Base-by-base conservation (phyloP, 2,113 vertebrate species). In the Arizona elegans region DNA sequence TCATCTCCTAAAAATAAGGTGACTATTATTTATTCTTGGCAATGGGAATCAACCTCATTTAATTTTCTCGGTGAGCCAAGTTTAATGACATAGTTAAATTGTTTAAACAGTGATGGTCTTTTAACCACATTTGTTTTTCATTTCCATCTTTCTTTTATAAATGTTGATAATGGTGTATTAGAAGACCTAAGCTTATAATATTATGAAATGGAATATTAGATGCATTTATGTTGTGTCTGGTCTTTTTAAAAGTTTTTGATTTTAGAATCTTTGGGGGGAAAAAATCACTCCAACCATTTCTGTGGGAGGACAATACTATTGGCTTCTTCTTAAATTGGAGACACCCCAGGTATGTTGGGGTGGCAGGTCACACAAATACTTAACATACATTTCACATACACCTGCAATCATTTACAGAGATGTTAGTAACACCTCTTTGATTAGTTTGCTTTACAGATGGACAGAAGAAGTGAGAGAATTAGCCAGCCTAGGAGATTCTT, bases 11-110 rank as follows among this genome's bases (percentile, higher is more conserved):
- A 8, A 29, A 56, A 5, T 85, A 4, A n/a, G 5, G 52, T 0
- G 0, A 0, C 6, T 56, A 13, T 0, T 1, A 0, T 19, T 43
- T 53, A 53, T 47, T 89, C 50, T 85, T 89, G 62, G 53, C 47
- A 43, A 85, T 21, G 1, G 7, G 15, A 55, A 9, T 52, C 50
- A 58, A 55, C 12, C 8, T 17, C 47, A 26, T 54, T 93, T 65
- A 12, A 62, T 47, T 87, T 43, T 90, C 47, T 50, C 1, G 26
- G 13, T 70, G 87, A 53, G 92, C 1, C 75, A 21, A 0, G 19
- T 23, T 92, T 12, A 47, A 21, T 1, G 0, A 33, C 86, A 7
- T 23, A 52, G 24, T 90, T 59, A 8, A 2, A 7, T 23, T 1
- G 5, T 90, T 29, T n/a, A 54, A 43, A 1, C n/a, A 65, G 29